These are phyloP conservation scores for Cyphomyrmex costatus DNA, from an alignment of 1,140 invertebrate genomes.

Conservation along the genomic window DNA sequence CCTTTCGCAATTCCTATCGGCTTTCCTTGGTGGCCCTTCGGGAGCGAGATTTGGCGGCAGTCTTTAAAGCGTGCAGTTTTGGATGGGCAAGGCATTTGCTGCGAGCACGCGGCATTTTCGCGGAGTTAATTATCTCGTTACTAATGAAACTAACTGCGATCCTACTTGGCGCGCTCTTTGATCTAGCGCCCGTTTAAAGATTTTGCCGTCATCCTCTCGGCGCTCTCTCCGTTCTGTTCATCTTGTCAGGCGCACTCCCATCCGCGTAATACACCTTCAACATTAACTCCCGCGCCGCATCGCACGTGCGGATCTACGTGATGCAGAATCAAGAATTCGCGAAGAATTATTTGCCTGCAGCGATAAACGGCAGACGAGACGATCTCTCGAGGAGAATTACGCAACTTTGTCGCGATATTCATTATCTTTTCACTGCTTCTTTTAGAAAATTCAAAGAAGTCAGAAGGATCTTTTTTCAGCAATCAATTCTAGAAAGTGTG, in stretches of 20 bases:
- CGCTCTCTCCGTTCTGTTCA: background rate
- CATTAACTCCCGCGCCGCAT: background rate
- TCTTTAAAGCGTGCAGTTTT: conserved; percentile 36
- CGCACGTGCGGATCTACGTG: background rate
- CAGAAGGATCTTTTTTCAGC: background rate
- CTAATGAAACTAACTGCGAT: conserved; percentile 72
- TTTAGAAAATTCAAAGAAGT: background rate
- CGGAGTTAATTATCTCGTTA: conserved; percentile 62
- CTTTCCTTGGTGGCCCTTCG: background rate
- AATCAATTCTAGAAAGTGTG: background rate
- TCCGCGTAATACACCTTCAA: conserved; percentile 29
- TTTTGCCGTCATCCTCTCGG: conserved; percentile 41
- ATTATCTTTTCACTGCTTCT: background rate
- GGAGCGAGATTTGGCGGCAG: conserved; percentile 24
- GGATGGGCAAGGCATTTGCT: background rate
- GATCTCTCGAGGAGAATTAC: background rate
- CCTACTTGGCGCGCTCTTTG: conserved; percentile 53
- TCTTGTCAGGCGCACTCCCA: conserved; percentile 63
- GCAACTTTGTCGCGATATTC: background rate
- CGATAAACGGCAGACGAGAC: background rate
- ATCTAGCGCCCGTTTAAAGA: conserved; percentile 53
- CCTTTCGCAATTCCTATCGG: background rate
- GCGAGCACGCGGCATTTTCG: background rate
- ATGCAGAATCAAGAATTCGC: background rate
- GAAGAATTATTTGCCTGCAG: background rate